Evolutionary conservation across 2,888 invertebrate genomes (phyloP).

Genomic region (Griposia aprilina): DNA sequence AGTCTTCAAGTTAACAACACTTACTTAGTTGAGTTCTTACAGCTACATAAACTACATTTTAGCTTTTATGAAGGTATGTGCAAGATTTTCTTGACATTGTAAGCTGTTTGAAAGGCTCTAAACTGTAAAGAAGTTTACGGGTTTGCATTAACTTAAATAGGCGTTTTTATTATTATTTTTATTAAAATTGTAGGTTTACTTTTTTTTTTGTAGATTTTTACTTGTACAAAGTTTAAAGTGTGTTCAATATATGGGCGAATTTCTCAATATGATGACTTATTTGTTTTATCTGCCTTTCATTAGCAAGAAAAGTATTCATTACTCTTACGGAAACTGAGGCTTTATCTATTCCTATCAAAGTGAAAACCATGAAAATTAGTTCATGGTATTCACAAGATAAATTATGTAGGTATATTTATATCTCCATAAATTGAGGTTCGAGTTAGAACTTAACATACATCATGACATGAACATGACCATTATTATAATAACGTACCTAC

Average conservation of each 20-base stretch:
- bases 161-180: background rate
- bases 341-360: background rate
- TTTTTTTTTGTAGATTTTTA: background rate
- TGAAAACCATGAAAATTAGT: background rate
- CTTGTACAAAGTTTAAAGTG: background rate
- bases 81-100: conserved; percentile 46
- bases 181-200: background rate
- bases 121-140: background rate
- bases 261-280: background rate
- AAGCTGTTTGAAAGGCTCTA: conserved; percentile 22
- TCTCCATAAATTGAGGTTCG: background rate
- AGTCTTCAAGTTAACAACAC: conserved; percentile 14
- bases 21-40: conserved; percentile 49
- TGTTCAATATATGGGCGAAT: background rate
- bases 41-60: conserved; percentile 47
- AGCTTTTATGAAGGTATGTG: conserved; percentile 30
- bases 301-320: background rate
- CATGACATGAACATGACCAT: conserved; percentile 9
- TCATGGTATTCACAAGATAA: background rate
- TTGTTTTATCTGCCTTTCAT: background rate
- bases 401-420: background rate
- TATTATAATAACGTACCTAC: background rate
- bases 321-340: background rate
- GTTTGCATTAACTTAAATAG: conserved; percentile 17
- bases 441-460: background rate